Evolutionary conservation across 2,113 vertebrate species (phyloP).

Genomic region (Poecilia latipinna): DNA sequence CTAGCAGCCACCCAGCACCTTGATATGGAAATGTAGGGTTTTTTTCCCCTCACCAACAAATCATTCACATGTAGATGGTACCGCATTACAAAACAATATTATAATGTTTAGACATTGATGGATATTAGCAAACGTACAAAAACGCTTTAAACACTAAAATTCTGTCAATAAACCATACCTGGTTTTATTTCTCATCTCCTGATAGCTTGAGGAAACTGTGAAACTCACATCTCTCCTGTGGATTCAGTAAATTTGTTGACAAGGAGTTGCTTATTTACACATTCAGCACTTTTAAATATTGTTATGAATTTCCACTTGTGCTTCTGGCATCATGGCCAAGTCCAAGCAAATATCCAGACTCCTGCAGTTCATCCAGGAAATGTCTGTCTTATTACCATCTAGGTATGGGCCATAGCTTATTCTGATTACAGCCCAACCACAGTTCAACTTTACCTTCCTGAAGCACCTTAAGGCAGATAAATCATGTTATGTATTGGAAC

Average conservation of each 20-base stretch:
- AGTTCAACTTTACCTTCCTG: too few species aligned
- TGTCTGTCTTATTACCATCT: background rate
- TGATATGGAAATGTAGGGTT: background rate
- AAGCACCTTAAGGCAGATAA: too few species aligned
- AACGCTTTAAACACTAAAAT: background rate
- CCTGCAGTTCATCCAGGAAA: background rate
- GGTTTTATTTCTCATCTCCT: background rate
- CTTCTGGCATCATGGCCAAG: background rate
- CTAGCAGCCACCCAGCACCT: background rate
- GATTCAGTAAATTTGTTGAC: background rate
- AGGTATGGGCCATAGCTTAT: background rate
- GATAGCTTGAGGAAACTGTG: background rate
- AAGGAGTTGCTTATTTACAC: background rate
- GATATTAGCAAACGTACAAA: background rate
- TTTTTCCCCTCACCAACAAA: background rate
- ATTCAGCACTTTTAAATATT: conserved; percentile 5
- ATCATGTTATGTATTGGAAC: too few species aligned
- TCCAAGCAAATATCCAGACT: background rate
- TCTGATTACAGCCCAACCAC: background rate
- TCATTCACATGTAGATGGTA: background rate
- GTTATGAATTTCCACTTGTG: background rate
- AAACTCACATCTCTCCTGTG: background rate
- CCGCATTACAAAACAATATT: background rate
- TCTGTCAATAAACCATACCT: background rate
- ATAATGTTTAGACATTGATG: background rate